Evolutionary conservation across 1,140 invertebrate species (phyloP).

Genomic region (Drosophila tani): DNA sequence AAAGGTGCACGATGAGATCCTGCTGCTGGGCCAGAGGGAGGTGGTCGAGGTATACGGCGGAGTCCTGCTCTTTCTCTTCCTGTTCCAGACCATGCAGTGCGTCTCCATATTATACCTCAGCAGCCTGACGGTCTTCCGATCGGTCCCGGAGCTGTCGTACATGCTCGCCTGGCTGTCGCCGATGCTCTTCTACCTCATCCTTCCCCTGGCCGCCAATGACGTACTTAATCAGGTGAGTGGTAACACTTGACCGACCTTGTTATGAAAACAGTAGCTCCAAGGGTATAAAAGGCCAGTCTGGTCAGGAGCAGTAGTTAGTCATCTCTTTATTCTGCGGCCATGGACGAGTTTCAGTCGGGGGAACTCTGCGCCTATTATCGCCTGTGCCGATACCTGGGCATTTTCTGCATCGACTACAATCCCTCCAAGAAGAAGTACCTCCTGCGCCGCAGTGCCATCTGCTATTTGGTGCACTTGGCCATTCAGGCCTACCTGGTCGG

Average conservation of each 20-base stretch:
- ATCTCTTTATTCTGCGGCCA: not conserved
- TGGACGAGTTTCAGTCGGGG: slow-evolving; percentile 37
- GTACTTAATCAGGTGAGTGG: slow-evolving; percentile 57
- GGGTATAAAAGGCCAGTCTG: slow-evolving; percentile 5
- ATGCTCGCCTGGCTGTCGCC: slow-evolving; percentile 46
- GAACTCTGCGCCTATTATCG: slow-evolving; percentile 55
- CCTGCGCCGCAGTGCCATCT: slow-evolving; percentile 57
- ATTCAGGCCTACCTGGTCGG: slow-evolving; percentile 53
- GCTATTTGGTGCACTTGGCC: slow-evolving; percentile 52
- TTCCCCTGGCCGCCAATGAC: slow-evolving; percentile 49
- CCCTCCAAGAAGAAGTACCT: slow-evolving; percentile 19
- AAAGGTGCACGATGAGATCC: slow-evolving; percentile 37
- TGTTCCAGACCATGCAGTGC: slow-evolving; percentile 37
- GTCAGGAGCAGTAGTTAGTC: not conserved
- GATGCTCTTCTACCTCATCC: slow-evolving; percentile 38
- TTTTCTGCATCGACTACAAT: slow-evolving; percentile 69
- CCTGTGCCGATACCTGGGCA: slow-evolving; percentile 66
- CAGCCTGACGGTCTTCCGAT: slow-evolving; percentile 13
- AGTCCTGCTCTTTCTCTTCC: slow-evolving; percentile 42
- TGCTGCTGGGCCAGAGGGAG: slow-evolving; percentile 39
- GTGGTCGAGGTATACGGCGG: slow-evolving; percentile 48
- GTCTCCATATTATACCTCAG: slow-evolving; percentile 39
- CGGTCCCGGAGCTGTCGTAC: not conserved
- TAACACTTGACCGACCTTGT: slow-evolving; percentile 10
- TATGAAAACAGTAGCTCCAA: not conserved